Percentiles rank a stretch among this genome's conserved stretches.
Conservation (phyloP, 35 echinoderm and acorn worm species). For the Apostichopus californicus region DNA sequence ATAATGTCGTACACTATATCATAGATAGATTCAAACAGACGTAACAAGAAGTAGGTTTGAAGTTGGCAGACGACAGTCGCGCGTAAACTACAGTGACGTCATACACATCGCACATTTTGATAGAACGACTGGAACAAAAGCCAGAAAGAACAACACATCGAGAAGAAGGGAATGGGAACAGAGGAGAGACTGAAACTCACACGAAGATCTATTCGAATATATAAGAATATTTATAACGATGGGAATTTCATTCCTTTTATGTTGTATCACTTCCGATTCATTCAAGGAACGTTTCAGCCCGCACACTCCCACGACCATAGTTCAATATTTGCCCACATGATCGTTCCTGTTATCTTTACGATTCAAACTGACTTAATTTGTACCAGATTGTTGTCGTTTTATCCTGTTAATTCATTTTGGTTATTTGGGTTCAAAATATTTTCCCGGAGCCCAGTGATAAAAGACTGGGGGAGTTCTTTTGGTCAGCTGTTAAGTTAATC, state of each 20-base stretch:
- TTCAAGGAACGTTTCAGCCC: background rate
- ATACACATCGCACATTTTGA: background rate
- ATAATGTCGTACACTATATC: no score
- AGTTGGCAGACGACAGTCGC: constrained; percentile 11
- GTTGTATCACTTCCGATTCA: background rate
- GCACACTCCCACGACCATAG: background rate
- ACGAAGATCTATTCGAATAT: background rate
- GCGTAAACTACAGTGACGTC: background rate
- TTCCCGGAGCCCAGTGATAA: constrained; percentile 7
- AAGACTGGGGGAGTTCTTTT: constrained; percentile 4
- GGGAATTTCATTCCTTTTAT: background rate
- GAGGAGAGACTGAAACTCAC: background rate
- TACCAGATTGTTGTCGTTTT: background rate
- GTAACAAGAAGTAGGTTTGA: no score
- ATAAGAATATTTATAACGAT: background rate
- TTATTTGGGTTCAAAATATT: constrained; percentile 26
- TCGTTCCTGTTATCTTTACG: background rate
- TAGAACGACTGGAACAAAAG: no score
- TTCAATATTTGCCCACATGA: background rate
- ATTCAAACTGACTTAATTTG: background rate
- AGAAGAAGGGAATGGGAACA: background rate
- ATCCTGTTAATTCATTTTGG: constrained; percentile 7
- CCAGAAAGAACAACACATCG: background rate
- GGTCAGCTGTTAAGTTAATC: constrained; percentile 44
- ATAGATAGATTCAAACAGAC: no score